A percentile compares a stretch with the other conserved stretches of the same genome.
These are phyloP conservation scores for Entelurus aequoreus DNA, from an alignment of 2,113 vertebrate genomes.

Conservation along the genomic window DNA sequence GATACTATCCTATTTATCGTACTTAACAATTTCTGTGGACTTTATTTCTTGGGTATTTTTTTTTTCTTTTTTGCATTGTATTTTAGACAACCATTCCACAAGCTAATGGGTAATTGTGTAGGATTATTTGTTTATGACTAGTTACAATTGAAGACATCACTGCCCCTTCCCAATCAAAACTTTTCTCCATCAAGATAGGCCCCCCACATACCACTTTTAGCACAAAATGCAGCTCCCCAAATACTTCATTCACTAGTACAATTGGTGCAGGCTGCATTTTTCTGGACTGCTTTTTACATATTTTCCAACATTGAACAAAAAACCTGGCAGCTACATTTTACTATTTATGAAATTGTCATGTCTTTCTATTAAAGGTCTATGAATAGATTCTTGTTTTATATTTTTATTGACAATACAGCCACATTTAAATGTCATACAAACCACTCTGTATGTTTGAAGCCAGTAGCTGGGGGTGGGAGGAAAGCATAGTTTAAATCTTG, in stretches of 20 bases:
- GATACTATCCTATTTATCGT: conserved; percentile 61
- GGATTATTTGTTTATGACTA: conserved; percentile 17
- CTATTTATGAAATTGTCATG: conserved; percentile 75
- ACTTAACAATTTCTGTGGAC: conserved; percentile 64
- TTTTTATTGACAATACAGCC: conserved; percentile 3
- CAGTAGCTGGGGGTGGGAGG: conserved; percentile 65
- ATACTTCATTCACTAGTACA: conserved; percentile 16
- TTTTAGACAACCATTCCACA: conserved; percentile 67
- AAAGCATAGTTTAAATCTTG: neutral
- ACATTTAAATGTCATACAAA: conserved; percentile 72
- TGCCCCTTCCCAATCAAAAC: neutral
- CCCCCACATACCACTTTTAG: conserved; percentile 22
- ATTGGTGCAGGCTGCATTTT: conserved; percentile 44
- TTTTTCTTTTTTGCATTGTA: conserved; percentile 47
- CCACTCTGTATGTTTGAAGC: conserved; percentile 81
- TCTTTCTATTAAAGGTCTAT: conserved; percentile 78
- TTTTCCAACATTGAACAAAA: conserved; percentile 59
- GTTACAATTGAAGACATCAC: conserved; percentile 24
- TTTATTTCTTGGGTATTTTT: conserved; percentile 51
- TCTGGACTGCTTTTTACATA: conserved; percentile 65
- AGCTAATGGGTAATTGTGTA: conserved; percentile 9
- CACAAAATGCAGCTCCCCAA: conserved; percentile 50
- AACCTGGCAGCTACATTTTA: conserved; percentile 76
- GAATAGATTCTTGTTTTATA: conserved; percentile 31
- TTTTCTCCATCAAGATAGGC: conserved; percentile 16